Evolutionary conservation across 53 echinoderm and acorn worm genomes (phyloP), one percentile per base, ranked within the genome.

Genomic region (Echinometra lucunter): DNA sequence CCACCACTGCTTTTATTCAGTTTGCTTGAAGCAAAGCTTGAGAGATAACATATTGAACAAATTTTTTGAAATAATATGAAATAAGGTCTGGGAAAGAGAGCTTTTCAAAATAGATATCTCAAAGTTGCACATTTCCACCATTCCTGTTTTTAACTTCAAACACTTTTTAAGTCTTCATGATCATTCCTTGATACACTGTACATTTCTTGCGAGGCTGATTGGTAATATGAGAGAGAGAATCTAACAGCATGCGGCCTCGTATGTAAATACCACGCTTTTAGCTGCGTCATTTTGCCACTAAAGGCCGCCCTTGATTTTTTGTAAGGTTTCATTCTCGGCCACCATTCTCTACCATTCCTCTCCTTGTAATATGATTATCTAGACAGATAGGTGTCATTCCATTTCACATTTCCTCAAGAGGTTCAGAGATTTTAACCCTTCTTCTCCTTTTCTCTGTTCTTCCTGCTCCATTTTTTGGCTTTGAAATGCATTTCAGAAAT

Each of bases 291-390:
- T 69, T 78, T 78, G 78, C 42, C 78, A 78, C 38, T 19, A 78
- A 78, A 40, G 78, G 78, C 78, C 78, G 42, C 38, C 78, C 38
- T 78, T 78, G 19, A 12, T 40, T 6, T 35, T 78, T 40, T 42
- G 21, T 38, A 35, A 42, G 78, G 42, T 19, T 35, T 78, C 78
- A 4, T 78, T 78, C 21, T 42, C 42, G 19, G 78, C 38, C 42
- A 19, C 40, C 78, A 78, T n/a, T n/a, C 78, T 42, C 42, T 30
- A 42, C 78, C 28, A 28, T 35, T 35, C 35, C 32, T 11, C 78
- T 78, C 78, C 23, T 42, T 78, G 78, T 78, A 78, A 78, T 78
- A 78, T 78, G 78, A 78, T 78, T 78, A 78, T 78, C 78, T 78
- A 38, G 78, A 78, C 40, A 78, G 78, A 19, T 78, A 78, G 78